Evolutionary conservation across 2,113 vertebrate species (phyloP).

Genomic region (Ciconia stormi): DNA sequence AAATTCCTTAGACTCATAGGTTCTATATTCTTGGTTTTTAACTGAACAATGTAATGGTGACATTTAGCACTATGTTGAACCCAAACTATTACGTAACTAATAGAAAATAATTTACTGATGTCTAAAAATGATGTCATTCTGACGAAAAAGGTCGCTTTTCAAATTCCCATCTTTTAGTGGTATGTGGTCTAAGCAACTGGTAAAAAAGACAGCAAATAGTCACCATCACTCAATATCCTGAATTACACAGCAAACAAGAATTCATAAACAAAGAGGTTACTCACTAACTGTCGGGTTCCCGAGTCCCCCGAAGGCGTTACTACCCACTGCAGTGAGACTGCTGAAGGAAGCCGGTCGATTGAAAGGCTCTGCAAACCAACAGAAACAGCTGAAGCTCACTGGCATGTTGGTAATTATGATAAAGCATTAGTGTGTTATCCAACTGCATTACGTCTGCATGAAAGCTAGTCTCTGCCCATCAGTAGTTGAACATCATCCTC

Average conservation of each 20-base stretch:
- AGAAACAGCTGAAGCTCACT: not conserved
- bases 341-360: conserved; percentile 88
- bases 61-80: not conserved
- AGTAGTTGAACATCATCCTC: not conserved
- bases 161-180: not conserved
- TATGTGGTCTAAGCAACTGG: not conserved
- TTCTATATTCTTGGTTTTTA: not conserved
- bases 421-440: fast-evolving
- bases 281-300: conserved; percentile 97
- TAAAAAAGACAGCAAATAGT: not conserved
- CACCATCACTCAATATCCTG: not conserved
- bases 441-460: not conserved
- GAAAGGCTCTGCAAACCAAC: conserved; percentile 86
- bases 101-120: not conserved
- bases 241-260: not conserved
- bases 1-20: not conserved
- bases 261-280: conserved; percentile 69
- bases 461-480: not conserved
- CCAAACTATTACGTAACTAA: not conserved
- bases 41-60: not conserved
- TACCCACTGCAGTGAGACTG: conserved; percentile 89
- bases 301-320: conserved; percentile 94
- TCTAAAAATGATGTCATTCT: not conserved
- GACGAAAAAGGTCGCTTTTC: not conserved
- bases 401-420: not conserved